Evolutionary conservation across 2,113 vertebrate genomes (phyloP).

Genomic region (Onychostruthus taczanowskii): DNA sequence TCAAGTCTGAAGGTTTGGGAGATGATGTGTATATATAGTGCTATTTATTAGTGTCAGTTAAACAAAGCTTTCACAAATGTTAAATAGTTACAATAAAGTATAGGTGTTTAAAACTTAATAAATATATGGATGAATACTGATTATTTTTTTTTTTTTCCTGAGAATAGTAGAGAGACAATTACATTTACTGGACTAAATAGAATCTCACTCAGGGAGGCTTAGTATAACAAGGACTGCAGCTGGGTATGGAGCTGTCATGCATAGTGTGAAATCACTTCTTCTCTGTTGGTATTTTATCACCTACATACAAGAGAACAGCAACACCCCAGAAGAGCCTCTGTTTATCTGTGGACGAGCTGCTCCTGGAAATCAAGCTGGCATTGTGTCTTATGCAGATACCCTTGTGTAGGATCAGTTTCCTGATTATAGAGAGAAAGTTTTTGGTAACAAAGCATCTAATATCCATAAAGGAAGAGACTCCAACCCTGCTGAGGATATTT

Average conservation of each 20-base stretch:
- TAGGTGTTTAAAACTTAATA: background rate
- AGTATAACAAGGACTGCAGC: constrained; percentile 1
- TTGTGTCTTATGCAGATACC: background rate
- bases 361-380: background rate
- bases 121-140: background rate
- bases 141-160: background rate
- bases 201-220: background rate
- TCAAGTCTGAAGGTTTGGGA: background rate
- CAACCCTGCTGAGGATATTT: background rate
- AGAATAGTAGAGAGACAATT: background rate
- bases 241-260: background rate
- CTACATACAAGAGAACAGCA: background rate
- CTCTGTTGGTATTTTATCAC: background rate
- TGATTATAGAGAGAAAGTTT: background rate
- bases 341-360: background rate
- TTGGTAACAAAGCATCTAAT: background rate
- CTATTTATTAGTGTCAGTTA: background rate
- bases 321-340: background rate
- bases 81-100: background rate
- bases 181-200: background rate
- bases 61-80: background rate
- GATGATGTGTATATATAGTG: background rate
- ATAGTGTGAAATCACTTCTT: background rate
- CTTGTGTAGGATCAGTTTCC: background rate
- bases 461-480: background rate